These are phyloP conservation scores for Ceratina calcarata DNA, from an alignment of 1,140 invertebrate genomes.

Conservation along the genomic window DNA sequence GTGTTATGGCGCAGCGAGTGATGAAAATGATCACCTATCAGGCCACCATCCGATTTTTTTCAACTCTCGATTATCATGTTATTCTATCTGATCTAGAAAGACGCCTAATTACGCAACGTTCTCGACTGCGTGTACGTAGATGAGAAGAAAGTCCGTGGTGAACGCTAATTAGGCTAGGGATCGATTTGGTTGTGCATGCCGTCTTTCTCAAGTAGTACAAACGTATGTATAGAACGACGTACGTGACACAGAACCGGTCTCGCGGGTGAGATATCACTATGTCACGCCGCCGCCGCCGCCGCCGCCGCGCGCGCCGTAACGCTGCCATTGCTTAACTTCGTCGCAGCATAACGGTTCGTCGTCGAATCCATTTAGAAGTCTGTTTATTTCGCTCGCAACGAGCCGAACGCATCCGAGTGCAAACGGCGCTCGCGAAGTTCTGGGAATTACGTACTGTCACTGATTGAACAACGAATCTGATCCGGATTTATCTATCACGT, in stretches of 20 bases:
- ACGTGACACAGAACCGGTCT: conserved; percentile 32
- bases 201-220: conserved; percentile 26
- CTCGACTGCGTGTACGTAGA: too few relatives aligned
- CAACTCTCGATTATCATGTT: too few relatives aligned
- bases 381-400: not conserved
- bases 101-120: not conserved
- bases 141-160: conserved; percentile 4
- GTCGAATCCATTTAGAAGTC: conserved; percentile 5
- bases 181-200: conserved; percentile 2
- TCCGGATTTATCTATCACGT: not conserved
- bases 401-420: not conserved
- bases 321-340: too few relatives aligned
- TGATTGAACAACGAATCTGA: conserved; percentile 9
- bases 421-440: not conserved
- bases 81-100: too few relatives aligned
- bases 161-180: conserved; percentile 34
- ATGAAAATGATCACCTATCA: not conserved
- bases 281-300: too few relatives aligned
- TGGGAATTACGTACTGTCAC: not conserved
- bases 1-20: not conserved
- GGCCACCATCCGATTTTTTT: not conserved
- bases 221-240: conserved; percentile 14
- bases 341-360: too few relatives aligned
- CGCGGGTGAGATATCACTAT: not conserved
- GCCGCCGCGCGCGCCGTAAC: too few relatives aligned